phyloP scores from a whole-genome alignment of 30 jellyfish, hydroid and myxozoan genomes.

The Aurelia aurita complex sp. Pacific region DNA sequence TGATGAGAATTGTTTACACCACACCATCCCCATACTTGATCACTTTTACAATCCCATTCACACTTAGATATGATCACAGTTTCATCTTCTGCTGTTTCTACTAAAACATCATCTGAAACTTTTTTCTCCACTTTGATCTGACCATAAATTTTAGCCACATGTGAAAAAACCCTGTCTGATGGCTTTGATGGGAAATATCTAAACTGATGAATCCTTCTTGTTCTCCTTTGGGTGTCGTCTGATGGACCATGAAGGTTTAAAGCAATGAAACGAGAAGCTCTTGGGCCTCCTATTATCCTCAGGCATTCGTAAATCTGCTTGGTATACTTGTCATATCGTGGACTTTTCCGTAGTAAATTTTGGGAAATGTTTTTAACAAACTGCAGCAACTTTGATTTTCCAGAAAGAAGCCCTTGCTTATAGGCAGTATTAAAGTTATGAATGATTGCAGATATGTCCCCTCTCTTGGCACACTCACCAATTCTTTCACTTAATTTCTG shows the following conservation, averaged over 20 bases:
- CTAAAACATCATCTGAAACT: slow-evolving; percentile 1
- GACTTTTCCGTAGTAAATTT: not conserved
- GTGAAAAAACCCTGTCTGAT: slow-evolving; percentile 15
- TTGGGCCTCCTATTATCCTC: slow-evolving; percentile 22
- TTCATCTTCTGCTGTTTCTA: slow-evolving; percentile 50
- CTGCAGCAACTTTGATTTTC: not conserved
- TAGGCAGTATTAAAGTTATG: not conserved
- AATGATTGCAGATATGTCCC: slow-evolving; percentile 1
- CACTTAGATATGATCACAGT: slow-evolving; percentile 40
- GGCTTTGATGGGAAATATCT: not conserved
- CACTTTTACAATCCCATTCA: slow-evolving; percentile 29
- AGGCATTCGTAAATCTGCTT: slow-evolving; percentile 10
- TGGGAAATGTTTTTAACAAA: not conserved
- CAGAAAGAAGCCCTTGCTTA: not conserved
- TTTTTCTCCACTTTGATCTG: slow-evolving; percentile 19
- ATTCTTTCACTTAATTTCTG: not conserved
- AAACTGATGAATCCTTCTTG: not conserved
- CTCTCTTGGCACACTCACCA: slow-evolving; percentile 8
- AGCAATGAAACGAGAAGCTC: slow-evolving; percentile 18
- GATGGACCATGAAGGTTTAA: slow-evolving; percentile 2
- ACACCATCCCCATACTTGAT: slow-evolving; percentile 54
- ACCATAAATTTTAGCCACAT: slow-evolving; percentile 20
- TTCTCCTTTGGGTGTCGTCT: not conserved
- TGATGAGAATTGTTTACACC: slow-evolving; percentile 25
- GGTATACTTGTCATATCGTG: not conserved